Evolutionary conservation across 2,797 vertebrate genomes (phyloP), one percentile per base, ranked within the genome.

Genomic region (Otus scops): DNA sequence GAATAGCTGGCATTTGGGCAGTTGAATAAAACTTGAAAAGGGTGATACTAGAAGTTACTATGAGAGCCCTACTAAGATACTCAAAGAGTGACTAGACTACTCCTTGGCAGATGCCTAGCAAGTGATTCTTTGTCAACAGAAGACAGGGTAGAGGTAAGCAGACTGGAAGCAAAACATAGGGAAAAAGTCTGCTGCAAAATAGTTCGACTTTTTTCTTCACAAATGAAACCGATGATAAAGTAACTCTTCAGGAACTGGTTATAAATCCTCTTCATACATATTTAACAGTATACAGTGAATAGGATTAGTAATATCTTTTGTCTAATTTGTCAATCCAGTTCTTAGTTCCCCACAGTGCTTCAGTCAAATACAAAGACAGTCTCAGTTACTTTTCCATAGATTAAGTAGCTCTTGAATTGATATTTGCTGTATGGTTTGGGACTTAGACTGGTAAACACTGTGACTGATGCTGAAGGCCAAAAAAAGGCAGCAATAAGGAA

Each of bases 251-350:
- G 86, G 76, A 97, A 82, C 93, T 96, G 75, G 91, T 95, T 96
- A 91, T 95, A 97, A 96, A 96, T 94, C 74, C 84, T 89, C 91
- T 96, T 98, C 92, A 95, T 97, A 65, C 89, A 93, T 96, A 96
- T 97, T 97, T 97, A 93, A 94, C 57, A 89, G 93, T 91, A 88
- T 95, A 97, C 90, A 96, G 91, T 95, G 94, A 97, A 94, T 95
- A 95, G 85, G 92, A 96, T 97, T 97, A 97, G 92, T 86, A 97
- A 96, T 81, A 93, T 93, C 78, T 95, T 97, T 97, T 96, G 91
- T 98, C 75, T 97, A 86, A 91, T 86, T 93, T 98, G 96, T 97
- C 95, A 96, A 43, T 93, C 92, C 59, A 82, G 67, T 95, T 96
- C 94, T 96, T 96, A 91, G 93, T 95, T 97, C 96, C 92, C 88